These are phyloP conservation scores for Myopa tessellatipennis DNA, from an alignment of 2,888 invertebrate species.

Conservation along the genomic window DNA sequence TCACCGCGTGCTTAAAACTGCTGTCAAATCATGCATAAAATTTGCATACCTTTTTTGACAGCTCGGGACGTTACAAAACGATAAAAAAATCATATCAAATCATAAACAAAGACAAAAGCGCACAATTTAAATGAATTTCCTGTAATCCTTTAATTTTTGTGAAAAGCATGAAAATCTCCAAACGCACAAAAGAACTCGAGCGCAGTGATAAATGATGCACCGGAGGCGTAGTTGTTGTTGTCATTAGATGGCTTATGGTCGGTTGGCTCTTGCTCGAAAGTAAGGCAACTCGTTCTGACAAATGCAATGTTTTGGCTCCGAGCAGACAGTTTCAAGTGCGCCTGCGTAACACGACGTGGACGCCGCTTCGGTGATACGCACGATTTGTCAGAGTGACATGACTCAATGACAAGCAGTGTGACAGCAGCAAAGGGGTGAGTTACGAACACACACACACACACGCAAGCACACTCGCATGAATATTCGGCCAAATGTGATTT, in stretches of 20 bases:
- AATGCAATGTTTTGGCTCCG: slow-evolving; percentile 31
- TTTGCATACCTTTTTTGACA: slow-evolving; percentile 6
- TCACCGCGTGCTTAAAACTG: slow-evolving; percentile 13
- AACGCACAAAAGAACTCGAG: background rate
- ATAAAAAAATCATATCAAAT: slow-evolving; percentile 14
- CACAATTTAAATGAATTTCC: background rate
- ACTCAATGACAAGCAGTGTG: background rate
- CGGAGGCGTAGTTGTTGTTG: slow-evolving; percentile 17
- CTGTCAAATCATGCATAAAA: background rate
- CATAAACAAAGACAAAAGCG: background rate
- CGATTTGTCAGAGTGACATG: slow-evolving; percentile 23
- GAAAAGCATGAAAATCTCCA: slow-evolving; percentile 11
- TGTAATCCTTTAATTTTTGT: slow-evolving; percentile 22
- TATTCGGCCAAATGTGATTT: slow-evolving; percentile 10
- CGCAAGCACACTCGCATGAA: background rate
- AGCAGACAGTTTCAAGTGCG: slow-evolving; percentile 33
- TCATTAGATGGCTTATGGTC: background rate
- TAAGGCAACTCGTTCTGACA: background rate
- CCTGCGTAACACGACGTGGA: slow-evolving; percentile 25
- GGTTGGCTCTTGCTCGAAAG: background rate
- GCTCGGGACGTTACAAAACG: background rate
- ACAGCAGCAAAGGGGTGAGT: slow-evolving; percentile 28
- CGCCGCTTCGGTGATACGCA: slow-evolving; percentile 13
- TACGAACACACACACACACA: too few species aligned
- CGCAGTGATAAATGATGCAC: slow-evolving; percentile 32